Conservation (phyloP, 2,888 invertebrate species). For the Hoplodrina blanda region DNA sequence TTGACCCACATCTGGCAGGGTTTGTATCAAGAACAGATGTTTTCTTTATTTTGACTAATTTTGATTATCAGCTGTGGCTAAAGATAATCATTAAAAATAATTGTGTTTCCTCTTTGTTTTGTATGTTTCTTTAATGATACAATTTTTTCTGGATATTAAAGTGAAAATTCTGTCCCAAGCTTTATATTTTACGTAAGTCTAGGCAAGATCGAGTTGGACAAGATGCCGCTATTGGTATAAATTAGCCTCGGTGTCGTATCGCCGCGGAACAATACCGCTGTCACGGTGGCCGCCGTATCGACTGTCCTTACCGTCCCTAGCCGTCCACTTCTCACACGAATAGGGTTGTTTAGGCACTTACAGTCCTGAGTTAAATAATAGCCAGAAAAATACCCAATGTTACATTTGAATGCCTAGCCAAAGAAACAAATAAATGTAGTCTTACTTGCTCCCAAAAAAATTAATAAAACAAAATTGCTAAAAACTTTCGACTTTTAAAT, state of each 20-base stretch:
- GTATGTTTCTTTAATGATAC: neutral
- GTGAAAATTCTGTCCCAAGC: constrained; percentile 24
- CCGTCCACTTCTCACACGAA: constrained; percentile 75
- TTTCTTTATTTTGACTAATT: neutral
- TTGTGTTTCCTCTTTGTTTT: neutral
- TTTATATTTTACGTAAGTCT: constrained; percentile 56
- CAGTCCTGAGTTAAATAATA: neutral
- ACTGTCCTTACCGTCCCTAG: constrained; percentile 74
- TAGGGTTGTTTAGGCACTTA: constrained; percentile 48
- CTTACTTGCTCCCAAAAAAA: neutral
- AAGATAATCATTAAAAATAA: neutral
- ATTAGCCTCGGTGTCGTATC: constrained; percentile 84
- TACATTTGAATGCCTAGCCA: neutral
- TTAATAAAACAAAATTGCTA: neutral
- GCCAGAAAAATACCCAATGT: neutral
- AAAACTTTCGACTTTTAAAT: neutral
- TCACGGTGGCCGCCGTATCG: constrained; percentile 84
- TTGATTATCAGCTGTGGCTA: neutral
- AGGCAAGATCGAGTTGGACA: constrained; percentile 74
- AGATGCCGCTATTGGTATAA: constrained; percentile 85
- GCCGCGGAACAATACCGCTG: constrained; percentile 84
- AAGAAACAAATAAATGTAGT: neutral
- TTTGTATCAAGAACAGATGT: neutral
- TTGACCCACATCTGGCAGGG: neutral
- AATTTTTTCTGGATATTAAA: constrained; percentile 13